A percentile compares a stretch with the other conserved stretches of the same genome.
Evolutionary conservation across 2,797 vertebrate species (phyloP).

Genomic region (Dermochelys coriacea): DNA sequence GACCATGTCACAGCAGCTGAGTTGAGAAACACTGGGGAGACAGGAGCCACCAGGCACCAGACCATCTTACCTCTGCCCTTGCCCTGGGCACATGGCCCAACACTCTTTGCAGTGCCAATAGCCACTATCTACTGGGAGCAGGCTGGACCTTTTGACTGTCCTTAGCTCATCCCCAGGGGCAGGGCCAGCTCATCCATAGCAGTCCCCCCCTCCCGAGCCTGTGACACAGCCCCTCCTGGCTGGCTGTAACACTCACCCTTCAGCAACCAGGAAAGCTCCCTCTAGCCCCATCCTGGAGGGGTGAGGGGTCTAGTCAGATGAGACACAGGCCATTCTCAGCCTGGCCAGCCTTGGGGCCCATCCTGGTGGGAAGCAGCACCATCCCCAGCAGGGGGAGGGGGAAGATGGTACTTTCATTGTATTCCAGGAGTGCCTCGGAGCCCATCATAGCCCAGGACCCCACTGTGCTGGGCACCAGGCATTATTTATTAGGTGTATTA

Average conservation of each 20-base stretch:
- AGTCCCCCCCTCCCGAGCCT: neutral
- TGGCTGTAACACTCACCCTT: neutral
- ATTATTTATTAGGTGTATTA: neutral
- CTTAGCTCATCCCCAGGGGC: neutral
- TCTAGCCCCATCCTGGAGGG: neutral
- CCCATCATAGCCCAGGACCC: neutral
- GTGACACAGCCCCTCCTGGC: too few relatives aligned
- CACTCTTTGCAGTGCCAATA: neutral
- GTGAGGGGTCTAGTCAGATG: too few relatives aligned
- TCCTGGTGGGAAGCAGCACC: neutral
- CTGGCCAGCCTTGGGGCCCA: too few relatives aligned
- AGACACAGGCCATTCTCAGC: neutral
- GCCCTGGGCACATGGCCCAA: neutral
- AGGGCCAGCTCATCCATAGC: neutral
- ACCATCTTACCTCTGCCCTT: neutral
- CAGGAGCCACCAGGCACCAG: neutral
- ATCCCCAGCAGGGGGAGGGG: too few relatives aligned
- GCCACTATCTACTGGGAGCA: neutral
- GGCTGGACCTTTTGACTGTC: neutral
- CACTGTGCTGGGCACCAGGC: neutral
- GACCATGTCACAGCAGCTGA: neutral
- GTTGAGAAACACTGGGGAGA: neutral
- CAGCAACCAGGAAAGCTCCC: neutral
- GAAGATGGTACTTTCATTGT: neutral
- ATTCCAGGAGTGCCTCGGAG: neutral